These are phyloP conservation scores for Coleophora flavipennella DNA, from an alignment of 2,888 invertebrate genomes.

Conservation along the genomic window DNA sequence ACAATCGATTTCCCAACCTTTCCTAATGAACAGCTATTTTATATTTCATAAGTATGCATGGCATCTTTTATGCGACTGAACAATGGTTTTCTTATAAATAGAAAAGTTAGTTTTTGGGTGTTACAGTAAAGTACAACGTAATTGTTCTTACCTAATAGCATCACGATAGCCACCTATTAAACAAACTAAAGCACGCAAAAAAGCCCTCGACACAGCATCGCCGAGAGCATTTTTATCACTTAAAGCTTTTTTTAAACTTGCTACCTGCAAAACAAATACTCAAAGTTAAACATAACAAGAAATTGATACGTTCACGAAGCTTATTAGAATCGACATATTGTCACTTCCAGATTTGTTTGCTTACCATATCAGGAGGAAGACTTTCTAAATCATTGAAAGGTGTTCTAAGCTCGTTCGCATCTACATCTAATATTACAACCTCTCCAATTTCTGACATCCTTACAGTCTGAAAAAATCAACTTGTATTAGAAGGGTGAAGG, in stretches of 20 bases:
- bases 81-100: too few relatives aligned
- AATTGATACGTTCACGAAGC: too few relatives aligned
- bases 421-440: slow-evolving; percentile 94
- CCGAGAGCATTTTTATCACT: slow-evolving; percentile 86
- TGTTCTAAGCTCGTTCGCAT: slow-evolving; percentile 87
- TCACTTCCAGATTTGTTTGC: slow-evolving; percentile 12
- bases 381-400: slow-evolving; percentile 93
- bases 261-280: slow-evolving; percentile 71
- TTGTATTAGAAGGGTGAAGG: too few relatives aligned
- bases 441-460: slow-evolving; percentile 91
- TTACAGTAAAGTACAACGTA: background rate
- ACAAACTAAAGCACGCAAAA: slow-evolving; percentile 91
- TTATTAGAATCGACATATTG: too few relatives aligned
- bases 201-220: slow-evolving; percentile 94
- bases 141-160: slow-evolving; percentile 78
- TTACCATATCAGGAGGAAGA: slow-evolving; percentile 92
- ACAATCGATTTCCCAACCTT: too few relatives aligned
- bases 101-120: too few relatives aligned
- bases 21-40: too few relatives aligned
- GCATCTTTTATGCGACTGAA: too few relatives aligned
- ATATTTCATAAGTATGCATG: too few relatives aligned
- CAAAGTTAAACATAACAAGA: too few relatives aligned
- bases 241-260: slow-evolving; percentile 81
- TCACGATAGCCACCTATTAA: slow-evolving; percentile 96
- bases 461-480: slow-evolving; percentile 80